A percentile compares a stretch with the other conserved stretches of the same genome.
Conservation (phyloP, 1,140 invertebrate genomes). For the Helicoverpa armigera region DNA sequence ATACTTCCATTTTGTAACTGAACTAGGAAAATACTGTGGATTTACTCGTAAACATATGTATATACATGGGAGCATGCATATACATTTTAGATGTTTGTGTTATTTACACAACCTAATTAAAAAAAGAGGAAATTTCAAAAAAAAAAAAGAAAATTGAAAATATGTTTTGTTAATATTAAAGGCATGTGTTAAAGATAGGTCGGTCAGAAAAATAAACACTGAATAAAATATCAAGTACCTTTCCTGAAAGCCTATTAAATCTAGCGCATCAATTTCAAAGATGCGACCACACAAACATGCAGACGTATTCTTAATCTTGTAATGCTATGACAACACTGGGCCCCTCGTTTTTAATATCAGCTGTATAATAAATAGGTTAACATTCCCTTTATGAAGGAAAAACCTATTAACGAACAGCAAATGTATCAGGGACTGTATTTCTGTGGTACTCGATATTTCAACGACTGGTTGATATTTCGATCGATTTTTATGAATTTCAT, state of each 20-base stretch:
- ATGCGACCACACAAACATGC: slow-evolving; percentile 7
- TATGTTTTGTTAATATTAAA: too few species aligned
- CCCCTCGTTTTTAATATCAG: slow-evolving; percentile 82
- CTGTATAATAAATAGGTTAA: slow-evolving; percentile 85
- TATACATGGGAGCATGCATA: too few species aligned
- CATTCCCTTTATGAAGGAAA: slow-evolving; percentile 86
- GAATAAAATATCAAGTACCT: too few species aligned
- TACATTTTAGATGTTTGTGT: too few species aligned
- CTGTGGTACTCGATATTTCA: slow-evolving; percentile 51
- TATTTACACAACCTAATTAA: too few species aligned
- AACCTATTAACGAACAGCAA: slow-evolving; percentile 84
- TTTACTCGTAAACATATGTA: background rate
- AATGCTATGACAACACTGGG: slow-evolving; percentile 45
- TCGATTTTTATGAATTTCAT: background rate
- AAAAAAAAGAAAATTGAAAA: too few species aligned
- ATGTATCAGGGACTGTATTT: slow-evolving; percentile 78
- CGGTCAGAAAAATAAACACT: too few species aligned
- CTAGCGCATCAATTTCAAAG: background rate
- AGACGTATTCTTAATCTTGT: slow-evolving; percentile 44
- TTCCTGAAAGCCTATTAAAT: background rate
- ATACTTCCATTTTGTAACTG: background rate
- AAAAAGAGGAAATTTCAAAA: too few species aligned
- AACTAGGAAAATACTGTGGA: slow-evolving; percentile 1
- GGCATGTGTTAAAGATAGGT: too few species aligned
- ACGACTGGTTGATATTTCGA: background rate